Conservation (phyloP, 1,140 invertebrate genomes). For the Calycopis cecrops region DNA sequence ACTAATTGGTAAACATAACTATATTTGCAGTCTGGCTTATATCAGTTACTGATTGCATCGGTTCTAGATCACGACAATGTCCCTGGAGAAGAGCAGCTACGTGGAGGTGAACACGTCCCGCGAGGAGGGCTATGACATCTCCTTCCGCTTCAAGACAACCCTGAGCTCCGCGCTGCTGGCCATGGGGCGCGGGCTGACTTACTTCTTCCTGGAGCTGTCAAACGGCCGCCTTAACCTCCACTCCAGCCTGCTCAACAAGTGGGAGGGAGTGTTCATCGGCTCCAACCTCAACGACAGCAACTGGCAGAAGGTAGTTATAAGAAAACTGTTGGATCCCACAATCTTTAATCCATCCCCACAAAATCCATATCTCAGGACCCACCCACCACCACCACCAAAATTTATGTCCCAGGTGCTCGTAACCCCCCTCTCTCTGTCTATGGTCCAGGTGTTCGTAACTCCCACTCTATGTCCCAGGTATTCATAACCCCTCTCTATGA, state of each 20-base stretch:
- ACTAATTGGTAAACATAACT: too few relatives aligned
- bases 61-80: slow-evolving; percentile 87
- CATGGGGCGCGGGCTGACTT: slow-evolving; percentile 87
- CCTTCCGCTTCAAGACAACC: slow-evolving; percentile 93
- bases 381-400: too few relatives aligned
- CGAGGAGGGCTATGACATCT: slow-evolving; percentile 91
- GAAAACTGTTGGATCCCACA: too few relatives aligned
- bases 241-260: slow-evolving; percentile 90
- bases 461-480: too few relatives aligned
- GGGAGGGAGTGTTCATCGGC: slow-evolving; percentile 91
- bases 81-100: slow-evolving; percentile 85
- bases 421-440: too few relatives aligned
- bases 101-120: slow-evolving; percentile 85
- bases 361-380: too few relatives aligned
- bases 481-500: not conserved
- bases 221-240: slow-evolving; percentile 89
- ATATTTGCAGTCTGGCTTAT: too few relatives aligned
- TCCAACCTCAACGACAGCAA: slow-evolving; percentile 87
- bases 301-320: slow-evolving; percentile 91
- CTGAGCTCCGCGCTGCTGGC: slow-evolving; percentile 89
- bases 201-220: slow-evolving; percentile 87
- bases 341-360: too few relatives aligned
- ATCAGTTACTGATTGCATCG: slow-evolving; percentile 10
- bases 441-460: too few relatives aligned
- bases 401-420: too few relatives aligned